These are phyloP conservation scores for Siderastrea siderea DNA, from an alignment of 92 coral and sea anemone genomes.

Conservation along the genomic window DNA sequence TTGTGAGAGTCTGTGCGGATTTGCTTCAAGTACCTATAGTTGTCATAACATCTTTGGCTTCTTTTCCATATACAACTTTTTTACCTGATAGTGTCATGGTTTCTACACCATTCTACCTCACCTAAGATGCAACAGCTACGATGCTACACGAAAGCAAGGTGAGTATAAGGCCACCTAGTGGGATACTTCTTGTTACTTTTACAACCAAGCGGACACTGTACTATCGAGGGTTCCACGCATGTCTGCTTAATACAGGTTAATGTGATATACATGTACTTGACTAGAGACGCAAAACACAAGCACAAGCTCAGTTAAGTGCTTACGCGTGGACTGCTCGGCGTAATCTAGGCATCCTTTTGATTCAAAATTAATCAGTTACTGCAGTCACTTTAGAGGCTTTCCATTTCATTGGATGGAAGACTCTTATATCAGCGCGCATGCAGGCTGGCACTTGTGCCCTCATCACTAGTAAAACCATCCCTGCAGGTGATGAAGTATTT, in stretches of 20 bases:
- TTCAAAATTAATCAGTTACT: too few species aligned
- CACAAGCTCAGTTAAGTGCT: too few species aligned
- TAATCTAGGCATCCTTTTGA: too few species aligned
- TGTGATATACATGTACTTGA: too few species aligned
- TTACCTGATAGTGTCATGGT: background rate
- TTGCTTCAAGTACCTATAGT: slow-evolving; percentile 3
- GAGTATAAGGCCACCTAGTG: background rate
- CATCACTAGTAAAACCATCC: too few species aligned
- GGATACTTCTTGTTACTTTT: background rate
- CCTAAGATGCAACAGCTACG: slow-evolving; percentile 13
- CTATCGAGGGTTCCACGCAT: background rate
- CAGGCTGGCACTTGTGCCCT: too few species aligned
- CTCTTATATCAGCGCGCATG: too few species aligned
- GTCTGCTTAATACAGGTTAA: background rate
- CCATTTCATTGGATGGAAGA: too few species aligned
- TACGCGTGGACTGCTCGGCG: too few species aligned
- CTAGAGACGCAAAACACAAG: too few species aligned
- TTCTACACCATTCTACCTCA: slow-evolving; percentile 6
- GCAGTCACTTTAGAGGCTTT: too few species aligned
- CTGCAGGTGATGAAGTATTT: too few species aligned
- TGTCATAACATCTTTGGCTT: slow-evolving; percentile 11
- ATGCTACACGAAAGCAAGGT: slow-evolving; percentile 20
- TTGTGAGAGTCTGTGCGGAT: slow-evolving; percentile 38
- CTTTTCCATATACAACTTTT: slow-evolving; percentile 4
- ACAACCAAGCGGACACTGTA: background rate